Conservation (phyloP, 1,140 invertebrate species). For the Ctenoplectra terminalis region DNA sequence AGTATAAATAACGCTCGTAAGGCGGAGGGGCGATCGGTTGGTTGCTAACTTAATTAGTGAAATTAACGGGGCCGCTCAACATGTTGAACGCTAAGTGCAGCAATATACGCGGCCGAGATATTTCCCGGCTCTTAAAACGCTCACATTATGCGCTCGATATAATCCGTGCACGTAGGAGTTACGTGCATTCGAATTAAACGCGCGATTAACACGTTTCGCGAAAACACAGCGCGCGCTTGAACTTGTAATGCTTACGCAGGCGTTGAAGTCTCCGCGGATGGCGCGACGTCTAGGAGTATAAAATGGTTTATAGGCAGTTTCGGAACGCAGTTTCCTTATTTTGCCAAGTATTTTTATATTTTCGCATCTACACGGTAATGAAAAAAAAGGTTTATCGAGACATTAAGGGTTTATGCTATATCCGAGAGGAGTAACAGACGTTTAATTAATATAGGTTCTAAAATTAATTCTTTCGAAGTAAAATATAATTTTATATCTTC, state of each 20-base stretch:
- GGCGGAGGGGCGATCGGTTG: conserved; percentile 53
- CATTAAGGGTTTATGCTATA: too few species aligned
- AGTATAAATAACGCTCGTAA: conserved; percentile 71
- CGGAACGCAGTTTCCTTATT: too few species aligned
- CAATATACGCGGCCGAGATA: conserved; percentile 64
- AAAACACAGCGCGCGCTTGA: conserved; percentile 47
- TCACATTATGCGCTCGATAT: conserved; percentile 65
- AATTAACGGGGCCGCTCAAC: conserved; percentile 79
- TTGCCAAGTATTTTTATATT: too few species aligned
- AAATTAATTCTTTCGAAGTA: too few species aligned
- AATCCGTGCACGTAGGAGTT: conserved; percentile 57
- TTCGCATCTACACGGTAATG: too few species aligned
- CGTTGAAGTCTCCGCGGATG: not conserved
- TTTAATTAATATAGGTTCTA: too few species aligned
- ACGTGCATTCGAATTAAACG: conserved; percentile 59
- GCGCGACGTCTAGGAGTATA: not conserved
- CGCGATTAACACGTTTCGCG: conserved; percentile 69
- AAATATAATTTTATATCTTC: too few species aligned
- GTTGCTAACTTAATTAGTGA: conserved; percentile 81
- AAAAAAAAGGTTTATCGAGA: too few species aligned
- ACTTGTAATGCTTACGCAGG: not conserved
- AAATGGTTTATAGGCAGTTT: not conserved
- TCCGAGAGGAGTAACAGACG: too few species aligned
- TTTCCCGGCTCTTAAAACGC: conserved; percentile 67
- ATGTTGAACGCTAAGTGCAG: conserved; percentile 71